A percentile compares a stretch with the other conserved stretches of the same genome.
phyloP scores from a whole-genome alignment of 2,113 vertebrate genomes.

The Microcebus ravelobensis region DNA sequence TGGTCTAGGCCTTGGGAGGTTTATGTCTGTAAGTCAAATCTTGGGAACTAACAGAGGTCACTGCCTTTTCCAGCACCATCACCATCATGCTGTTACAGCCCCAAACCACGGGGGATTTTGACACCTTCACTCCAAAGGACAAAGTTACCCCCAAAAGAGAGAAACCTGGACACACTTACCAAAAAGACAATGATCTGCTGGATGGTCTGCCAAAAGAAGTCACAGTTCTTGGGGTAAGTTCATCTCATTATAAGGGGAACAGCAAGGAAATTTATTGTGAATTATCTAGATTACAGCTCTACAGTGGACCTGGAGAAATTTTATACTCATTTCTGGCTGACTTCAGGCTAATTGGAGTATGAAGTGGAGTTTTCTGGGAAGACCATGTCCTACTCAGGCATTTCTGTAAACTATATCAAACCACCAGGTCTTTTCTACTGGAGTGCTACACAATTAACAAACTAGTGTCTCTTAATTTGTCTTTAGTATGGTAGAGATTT shows the following conservation, averaged over 20 bases:
- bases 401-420: neutral
- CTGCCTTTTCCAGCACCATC: neutral
- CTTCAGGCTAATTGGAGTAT: neutral
- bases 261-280: no score
- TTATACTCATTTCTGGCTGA: neutral
- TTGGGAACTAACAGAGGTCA: neutral
- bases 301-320: no score
- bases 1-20: neutral
- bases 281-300: neutral
- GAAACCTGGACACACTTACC: neutral
- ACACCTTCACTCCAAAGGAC: neutral
- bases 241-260: neutral
- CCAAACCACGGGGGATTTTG: neutral
- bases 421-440: neutral
- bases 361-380: neutral
- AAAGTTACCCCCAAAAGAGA: neutral
- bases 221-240: conserved; percentile 62
- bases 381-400: accelerated
- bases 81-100: neutral
- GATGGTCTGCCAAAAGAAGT: neutral
- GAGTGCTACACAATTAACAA: neutral
- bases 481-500: neutral
- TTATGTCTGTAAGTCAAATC: neutral
- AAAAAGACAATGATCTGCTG: neutral
- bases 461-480: neutral